These are phyloP conservation scores for Agrotis clavis DNA, from an alignment of 2,888 invertebrate species.

Conservation along the genomic window DNA sequence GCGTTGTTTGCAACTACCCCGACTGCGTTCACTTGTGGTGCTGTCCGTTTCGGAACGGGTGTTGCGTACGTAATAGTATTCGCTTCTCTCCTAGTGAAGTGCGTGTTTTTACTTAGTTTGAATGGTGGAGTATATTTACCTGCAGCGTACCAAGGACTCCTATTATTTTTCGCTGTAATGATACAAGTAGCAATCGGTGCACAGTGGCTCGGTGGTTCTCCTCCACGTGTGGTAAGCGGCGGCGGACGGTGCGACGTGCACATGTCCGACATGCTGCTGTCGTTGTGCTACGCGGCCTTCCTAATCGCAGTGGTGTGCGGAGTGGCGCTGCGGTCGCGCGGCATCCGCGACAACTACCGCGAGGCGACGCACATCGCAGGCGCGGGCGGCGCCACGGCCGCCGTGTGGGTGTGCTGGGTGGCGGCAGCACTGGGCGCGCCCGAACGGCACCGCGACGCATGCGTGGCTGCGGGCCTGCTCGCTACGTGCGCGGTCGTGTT, in stretches of 20 bases:
- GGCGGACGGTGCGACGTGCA: conserved; percentile 92
- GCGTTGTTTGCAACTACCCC: conserved; percentile 95
- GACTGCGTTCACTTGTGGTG: conserved; percentile 95
- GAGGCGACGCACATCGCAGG: conserved; percentile 98
- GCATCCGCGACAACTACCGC: conserved; percentile 97
- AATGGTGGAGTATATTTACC: conserved; percentile 98
- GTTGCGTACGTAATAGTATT: conserved; percentile 96
- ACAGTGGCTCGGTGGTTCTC: conserved; percentile 96
- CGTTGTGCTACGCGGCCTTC: conserved; percentile 96
- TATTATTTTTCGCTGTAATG: conserved; percentile 97
- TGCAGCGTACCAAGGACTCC: conserved; percentile 97
- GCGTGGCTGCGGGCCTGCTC: conserved; percentile 97
- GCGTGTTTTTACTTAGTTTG: conserved; percentile 97
- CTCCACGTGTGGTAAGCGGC: conserved; percentile 89
- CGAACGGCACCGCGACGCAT: conserved; percentile 96
- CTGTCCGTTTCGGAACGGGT: conserved; percentile 95
- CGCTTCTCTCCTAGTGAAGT: conserved; percentile 97
- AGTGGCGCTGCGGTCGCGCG: conserved; percentile 96
- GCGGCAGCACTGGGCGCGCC: conserved; percentile 95
- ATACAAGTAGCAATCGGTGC: conserved; percentile 96
- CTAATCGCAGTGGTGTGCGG: conserved; percentile 96
- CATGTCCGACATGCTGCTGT: conserved; percentile 94
- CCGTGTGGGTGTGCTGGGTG: conserved; percentile 96
- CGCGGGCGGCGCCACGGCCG: conserved; percentile 96
- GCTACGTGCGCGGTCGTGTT: conserved; percentile 96